These are phyloP conservation scores for Trachymyrmex septentrionalis DNA, from an alignment of 1,140 invertebrate species.

Conservation along the genomic window DNA sequence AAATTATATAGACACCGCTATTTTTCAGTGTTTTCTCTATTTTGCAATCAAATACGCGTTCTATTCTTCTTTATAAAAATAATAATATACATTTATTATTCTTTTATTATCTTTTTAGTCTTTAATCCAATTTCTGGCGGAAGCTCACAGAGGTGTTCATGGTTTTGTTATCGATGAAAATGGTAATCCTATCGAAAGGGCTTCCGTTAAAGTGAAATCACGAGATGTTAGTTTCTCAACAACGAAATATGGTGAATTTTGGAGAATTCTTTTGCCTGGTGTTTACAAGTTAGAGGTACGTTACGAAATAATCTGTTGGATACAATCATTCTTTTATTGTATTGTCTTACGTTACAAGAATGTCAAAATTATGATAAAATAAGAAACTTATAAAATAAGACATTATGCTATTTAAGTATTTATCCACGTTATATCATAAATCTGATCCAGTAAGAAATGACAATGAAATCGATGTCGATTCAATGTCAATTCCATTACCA, in stretches of 20 bases:
- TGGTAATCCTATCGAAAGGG: constrained; percentile 93
- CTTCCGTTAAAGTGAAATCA: constrained; percentile 93
- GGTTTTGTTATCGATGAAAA: constrained; percentile 95
- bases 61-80: neutral
- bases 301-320: neutral
- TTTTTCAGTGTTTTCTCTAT: neutral
- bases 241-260: constrained; percentile 97
- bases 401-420: neutral
- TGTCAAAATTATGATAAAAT: neutral
- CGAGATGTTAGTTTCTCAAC: constrained; percentile 95
- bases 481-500: too few relatives aligned
- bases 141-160: constrained; percentile 94
- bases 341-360: neutral
- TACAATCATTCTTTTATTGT: neutral
- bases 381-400: neutral
- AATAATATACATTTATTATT: constrained; percentile 41
- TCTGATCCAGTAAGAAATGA: too few relatives aligned
- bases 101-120: constrained; percentile 88
- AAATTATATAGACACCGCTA: too few relatives aligned
- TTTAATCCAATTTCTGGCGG: constrained; percentile 94
- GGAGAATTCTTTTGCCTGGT: constrained; percentile 95
- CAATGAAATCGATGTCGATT: too few relatives aligned
- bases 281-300: constrained; percentile 93
- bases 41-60: neutral
- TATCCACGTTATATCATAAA: neutral